Conservation (phyloP, 2,888 invertebrate genomes). For the Sepioteuthis lessoniana region DNA sequence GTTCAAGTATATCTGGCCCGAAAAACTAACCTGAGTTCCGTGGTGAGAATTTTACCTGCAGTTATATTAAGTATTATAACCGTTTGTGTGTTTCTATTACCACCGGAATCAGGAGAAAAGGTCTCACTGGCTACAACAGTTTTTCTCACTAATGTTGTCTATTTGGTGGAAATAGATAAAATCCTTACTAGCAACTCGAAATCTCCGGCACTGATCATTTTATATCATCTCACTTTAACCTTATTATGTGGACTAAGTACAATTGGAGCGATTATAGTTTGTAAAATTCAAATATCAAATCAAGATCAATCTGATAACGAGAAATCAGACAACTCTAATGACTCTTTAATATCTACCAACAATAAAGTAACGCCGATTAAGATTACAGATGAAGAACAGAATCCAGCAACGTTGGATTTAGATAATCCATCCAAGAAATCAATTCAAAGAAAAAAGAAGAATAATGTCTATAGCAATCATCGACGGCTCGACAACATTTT, state of each 20-base stretch:
- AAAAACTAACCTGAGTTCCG: neutral
- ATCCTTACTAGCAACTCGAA: neutral
- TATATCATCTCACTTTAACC: neutral
- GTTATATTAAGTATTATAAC: neutral
- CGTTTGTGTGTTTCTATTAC: neutral
- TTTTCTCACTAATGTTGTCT: neutral
- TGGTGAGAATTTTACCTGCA: neutral
- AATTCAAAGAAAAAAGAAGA: neutral
- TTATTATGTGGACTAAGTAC: neutral
- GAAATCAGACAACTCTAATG: neutral
- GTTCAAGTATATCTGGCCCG: neutral
- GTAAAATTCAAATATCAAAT: neutral
- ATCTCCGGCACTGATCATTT: neutral
- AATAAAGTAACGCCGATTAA: neutral
- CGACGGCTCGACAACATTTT: neutral
- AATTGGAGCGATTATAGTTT: neutral
- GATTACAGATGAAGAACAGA: neutral
- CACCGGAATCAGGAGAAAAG: neutral
- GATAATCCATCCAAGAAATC: neutral
- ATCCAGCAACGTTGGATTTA: neutral
- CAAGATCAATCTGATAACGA: neutral
- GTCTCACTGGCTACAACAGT: neutral
- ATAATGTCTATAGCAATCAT: neutral
- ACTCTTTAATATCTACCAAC: neutral
- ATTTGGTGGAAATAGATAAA: neutral